Evolutionary conservation across 2,888 invertebrate species (phyloP), one percentile per base, ranked within the genome.

Genomic region (Nemotelus nigrinus): DNA sequence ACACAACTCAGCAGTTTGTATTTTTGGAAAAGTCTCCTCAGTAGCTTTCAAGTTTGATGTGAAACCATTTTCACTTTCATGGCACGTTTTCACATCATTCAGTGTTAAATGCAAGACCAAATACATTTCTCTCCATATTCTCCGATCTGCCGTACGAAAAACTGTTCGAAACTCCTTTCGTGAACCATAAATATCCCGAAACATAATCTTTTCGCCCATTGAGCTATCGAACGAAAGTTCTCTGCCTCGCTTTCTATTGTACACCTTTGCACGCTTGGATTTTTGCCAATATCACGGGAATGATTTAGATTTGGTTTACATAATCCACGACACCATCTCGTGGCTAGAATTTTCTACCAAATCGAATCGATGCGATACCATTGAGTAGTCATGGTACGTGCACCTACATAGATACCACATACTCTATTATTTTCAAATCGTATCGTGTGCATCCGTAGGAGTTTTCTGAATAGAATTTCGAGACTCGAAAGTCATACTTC

Each of bases 221-320:
- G 10, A 25, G 25, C 25, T 25, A n/a, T 25, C 10, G 58, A n/a
- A 25, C 58, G 25, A 58, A 58, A 25, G 58, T 45, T 4, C 10
- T 8, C 44, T 45, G 65, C 65, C 47, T 8, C 8, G 3, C 10
- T 45, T 4, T 45, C 44, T 65, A 67, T 67, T 39, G 67, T 48
- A 67, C 6, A 39, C 25, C 25, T 63, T 39, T 25, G 43, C 10
- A 41, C 41, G 8, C 10, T 55, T 70, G 70, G 70, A 70, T 53
- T 53, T 53, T 70, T 55, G 70, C 70, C 70, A 70, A 70, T 70
- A 53, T 47, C 43, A 47, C 25, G 2, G 47, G 8, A 53, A 55
- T 70, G 70, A 70, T 70, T 70, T 70, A 68, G 68, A 50, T 50
- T 55, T 4, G 70, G 70, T 70, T 70, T 70, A 70, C 70, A 55